Conservation (phyloP, 2,113 vertebrate genomes). For the Hiodon tergisus region DNA sequence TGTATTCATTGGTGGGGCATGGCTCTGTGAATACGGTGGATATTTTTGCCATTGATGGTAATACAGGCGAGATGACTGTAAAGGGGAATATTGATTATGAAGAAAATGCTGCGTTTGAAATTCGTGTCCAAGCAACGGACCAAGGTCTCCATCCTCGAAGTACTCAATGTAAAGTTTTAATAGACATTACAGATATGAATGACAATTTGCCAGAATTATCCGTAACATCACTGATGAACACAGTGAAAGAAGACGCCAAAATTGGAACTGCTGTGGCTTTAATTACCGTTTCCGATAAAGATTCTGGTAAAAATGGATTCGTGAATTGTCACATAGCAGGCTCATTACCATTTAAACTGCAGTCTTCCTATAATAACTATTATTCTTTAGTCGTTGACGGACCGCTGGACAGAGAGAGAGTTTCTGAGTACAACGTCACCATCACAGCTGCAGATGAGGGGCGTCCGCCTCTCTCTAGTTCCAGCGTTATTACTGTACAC, state of each 20-base stretch:
- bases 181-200: slow-evolving; percentile 69
- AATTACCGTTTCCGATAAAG: slow-evolving; percentile 66
- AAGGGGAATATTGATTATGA: slow-evolving; percentile 62
- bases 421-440: slow-evolving; percentile 62
- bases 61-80: slow-evolving; percentile 66
- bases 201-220: slow-evolving; percentile 70
- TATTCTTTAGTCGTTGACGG: slow-evolving; percentile 70
- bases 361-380: slow-evolving; percentile 70
- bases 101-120: slow-evolving; percentile 49
- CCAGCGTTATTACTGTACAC: slow-evolving; percentile 52
- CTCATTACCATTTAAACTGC: slow-evolving; percentile 67
- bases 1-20: slow-evolving; percentile 48
- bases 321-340: slow-evolving; percentile 45
- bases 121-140: slow-evolving; percentile 56
- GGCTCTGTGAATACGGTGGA: slow-evolving; percentile 48
- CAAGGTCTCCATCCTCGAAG: slow-evolving; percentile 50
- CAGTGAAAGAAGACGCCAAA: slow-evolving; percentile 64
- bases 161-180: slow-evolving; percentile 59
- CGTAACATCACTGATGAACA: slow-evolving; percentile 64
- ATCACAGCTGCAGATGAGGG: slow-evolving; percentile 70
- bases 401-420: slow-evolving; percentile 66
- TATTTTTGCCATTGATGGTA: slow-evolving; percentile 58
- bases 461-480: slow-evolving; percentile 61
- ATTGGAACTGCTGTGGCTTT: slow-evolving; percentile 63
- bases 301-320: slow-evolving; percentile 58